Evolutionary conservation across 2,113 vertebrate genomes (phyloP).

Genomic region (Poeciliopsis prolifica): DNA sequence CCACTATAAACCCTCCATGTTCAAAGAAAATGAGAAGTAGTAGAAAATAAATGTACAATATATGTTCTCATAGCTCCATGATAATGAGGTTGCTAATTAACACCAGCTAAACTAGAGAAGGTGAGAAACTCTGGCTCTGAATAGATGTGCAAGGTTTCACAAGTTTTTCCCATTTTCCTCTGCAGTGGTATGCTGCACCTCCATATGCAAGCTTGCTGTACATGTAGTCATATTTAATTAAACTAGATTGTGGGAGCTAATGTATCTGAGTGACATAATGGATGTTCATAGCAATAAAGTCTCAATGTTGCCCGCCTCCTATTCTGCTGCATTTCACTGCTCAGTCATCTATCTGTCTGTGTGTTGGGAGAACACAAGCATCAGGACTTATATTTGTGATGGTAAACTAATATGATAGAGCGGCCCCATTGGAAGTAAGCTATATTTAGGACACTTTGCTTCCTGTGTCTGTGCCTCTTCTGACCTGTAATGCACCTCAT

Average conservation of each 20-base stretch:
- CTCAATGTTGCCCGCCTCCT: background rate
- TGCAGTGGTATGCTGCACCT: conserved; percentile 20
- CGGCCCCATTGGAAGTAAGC: conserved; percentile 45
- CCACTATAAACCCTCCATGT: conserved; percentile 26
- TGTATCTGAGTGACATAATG: conserved; percentile 3
- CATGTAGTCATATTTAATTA: conserved; percentile 40
- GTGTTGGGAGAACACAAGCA: conserved; percentile 33
- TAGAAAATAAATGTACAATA: conserved; percentile 58
- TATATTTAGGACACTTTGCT: conserved; percentile 72
- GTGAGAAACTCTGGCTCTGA: conserved; percentile 76
- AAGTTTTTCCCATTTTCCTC: conserved; percentile 40
- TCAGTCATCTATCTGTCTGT: conserved; percentile 33
- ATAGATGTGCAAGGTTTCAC: conserved; percentile 79
- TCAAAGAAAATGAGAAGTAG: conserved; percentile 44
- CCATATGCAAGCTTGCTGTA: conserved; percentile 23
- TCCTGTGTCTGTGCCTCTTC: conserved; percentile 59
- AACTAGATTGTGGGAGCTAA: conserved; percentile 13
- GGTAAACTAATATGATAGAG: conserved; percentile 63
- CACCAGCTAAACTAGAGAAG: conserved; percentile 71
- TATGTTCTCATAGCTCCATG: conserved; percentile 62
- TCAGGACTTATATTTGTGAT: conserved; percentile 45
- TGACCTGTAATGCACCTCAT: conserved; percentile 55
- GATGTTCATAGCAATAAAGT: background rate
- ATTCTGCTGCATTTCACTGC: conserved; percentile 17
- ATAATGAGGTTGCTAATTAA: conserved; percentile 79